Evolutionary conservation across 2,113 vertebrate genomes (phyloP).

Genomic region (Hipposideros armiger): DNA sequence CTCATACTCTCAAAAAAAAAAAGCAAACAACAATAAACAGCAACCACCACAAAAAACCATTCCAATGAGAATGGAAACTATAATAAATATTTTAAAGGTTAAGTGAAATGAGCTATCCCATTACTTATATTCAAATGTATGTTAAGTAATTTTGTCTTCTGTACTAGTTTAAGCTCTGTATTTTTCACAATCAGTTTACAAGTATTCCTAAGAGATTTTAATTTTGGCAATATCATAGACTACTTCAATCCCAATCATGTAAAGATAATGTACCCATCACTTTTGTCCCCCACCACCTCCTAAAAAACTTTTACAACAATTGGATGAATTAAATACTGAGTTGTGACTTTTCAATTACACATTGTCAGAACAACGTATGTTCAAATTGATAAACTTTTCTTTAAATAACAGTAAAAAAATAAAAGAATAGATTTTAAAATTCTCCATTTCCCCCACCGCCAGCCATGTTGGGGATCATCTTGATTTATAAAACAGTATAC

Average conservation of each 20-base stretch:
- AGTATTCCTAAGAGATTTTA: slow-evolving; percentile 11
- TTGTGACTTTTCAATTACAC: slow-evolving; percentile 41
- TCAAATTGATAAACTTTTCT: neutral
- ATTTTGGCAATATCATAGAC: neutral
- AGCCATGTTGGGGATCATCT: slow-evolving; percentile 23
- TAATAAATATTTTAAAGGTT: neutral
- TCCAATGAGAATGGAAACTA: neutral
- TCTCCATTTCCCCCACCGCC: neutral
- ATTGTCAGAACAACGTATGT: neutral
- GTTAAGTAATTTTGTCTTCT: neutral
- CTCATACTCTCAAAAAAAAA: neutral
- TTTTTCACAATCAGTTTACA: slow-evolving; percentile 28
- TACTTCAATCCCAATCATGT: neutral
- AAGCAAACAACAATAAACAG: neutral
- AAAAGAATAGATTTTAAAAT: neutral
- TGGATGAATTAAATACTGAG: neutral
- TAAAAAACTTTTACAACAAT: neutral
- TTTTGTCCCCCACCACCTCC: neutral
- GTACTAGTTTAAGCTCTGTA: neutral
- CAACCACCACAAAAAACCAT: neutral
- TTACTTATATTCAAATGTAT: neutral
- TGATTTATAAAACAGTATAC: neutral
- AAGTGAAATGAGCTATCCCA: neutral
- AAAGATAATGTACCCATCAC: neutral
- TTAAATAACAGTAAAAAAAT: neutral